Base-by-base conservation (phyloP, 1,140 invertebrate species). In the Neuroterus valhalla region DNA sequence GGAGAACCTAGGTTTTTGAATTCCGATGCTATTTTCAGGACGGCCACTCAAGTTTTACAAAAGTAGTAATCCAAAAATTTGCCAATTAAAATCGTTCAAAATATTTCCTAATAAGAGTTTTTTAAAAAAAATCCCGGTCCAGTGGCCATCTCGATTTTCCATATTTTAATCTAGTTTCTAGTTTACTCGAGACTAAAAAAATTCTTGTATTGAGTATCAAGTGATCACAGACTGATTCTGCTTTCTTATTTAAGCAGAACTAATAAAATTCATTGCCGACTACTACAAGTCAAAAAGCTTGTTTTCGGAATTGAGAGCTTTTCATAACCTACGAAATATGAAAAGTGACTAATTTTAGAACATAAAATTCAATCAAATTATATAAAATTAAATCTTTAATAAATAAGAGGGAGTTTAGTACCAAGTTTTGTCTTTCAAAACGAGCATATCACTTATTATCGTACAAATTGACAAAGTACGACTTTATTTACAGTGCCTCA, bases 161-260 rank as follows among this genome's bases (percentile, higher is more conserved):
- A 38, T 38, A 14, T 50, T 62, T 62, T 31, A 62, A 26, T 62
- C 55, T 62, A 62, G 11, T 14, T 21, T n/a, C 12, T 31, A 23
- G 3, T 31, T 26, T 62, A 62, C 26, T 31, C 23, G 55, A 62
- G 55, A 62, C 21, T 62, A 62, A 62, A 38, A 38, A 38, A 38
- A 38, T 62, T 38, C 14, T 62, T n/a, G 31, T 62, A 62, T 62
- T 62, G 55, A 62, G 55, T 62, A 62, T 62, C 55, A 62, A 62
- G 23, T 62, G 55, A 62, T 62, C 55, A 62, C 55, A 62, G 55
- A 62, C 15, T 55, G 52, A 62, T 62, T 31, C 31, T 62, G 55
- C 55, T 23, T 48, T n/a, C 4, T 19, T 50, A 10, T 50, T 48
- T 48, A 1, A 38, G 31, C 31, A 38, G 31, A 38, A 38, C 6